phyloP scores from a whole-genome alignment of 2,113 vertebrate species.

The Galemys pyrenaicus region DNA sequence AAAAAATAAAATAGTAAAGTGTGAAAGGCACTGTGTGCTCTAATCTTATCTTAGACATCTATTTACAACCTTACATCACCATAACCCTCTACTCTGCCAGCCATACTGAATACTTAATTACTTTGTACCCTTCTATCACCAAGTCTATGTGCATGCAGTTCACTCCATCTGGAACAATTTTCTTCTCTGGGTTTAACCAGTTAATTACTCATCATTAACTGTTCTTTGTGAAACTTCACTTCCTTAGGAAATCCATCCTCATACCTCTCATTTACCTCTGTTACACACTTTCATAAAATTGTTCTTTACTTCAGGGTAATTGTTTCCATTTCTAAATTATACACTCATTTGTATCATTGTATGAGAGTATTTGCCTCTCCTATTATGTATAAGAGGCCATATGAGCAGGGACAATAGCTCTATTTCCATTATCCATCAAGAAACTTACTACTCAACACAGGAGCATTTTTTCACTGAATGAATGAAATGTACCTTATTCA shows the following conservation, averaged over 20 bases:
- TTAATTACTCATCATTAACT: background rate
- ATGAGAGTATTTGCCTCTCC: background rate
- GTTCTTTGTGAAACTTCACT: background rate
- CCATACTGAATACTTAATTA: background rate
- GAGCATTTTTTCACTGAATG: background rate
- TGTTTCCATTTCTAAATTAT: background rate
- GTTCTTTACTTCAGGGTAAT: background rate
- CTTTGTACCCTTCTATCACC: background rate
- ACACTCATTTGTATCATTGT: background rate
- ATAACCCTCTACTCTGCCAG: background rate
- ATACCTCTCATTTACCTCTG: background rate
- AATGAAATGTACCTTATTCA: background rate
- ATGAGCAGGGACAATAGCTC: background rate
- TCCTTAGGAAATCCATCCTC: slow-evolving; percentile 4
- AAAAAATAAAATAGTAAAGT: too few species aligned
- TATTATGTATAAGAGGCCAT: background rate
- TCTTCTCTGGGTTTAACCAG: background rate
- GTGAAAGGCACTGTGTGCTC: background rate
- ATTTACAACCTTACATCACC: background rate
- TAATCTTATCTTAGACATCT: background rate
- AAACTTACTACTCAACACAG: background rate
- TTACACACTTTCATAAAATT: background rate
- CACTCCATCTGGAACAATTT: background rate
- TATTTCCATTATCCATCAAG: background rate
- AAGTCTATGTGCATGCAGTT: background rate